Evolutionary conservation across 2,888 invertebrate species (phyloP), one percentile per base, ranked within the genome.

Genomic region (Lamellibrachia satsuma): DNA sequence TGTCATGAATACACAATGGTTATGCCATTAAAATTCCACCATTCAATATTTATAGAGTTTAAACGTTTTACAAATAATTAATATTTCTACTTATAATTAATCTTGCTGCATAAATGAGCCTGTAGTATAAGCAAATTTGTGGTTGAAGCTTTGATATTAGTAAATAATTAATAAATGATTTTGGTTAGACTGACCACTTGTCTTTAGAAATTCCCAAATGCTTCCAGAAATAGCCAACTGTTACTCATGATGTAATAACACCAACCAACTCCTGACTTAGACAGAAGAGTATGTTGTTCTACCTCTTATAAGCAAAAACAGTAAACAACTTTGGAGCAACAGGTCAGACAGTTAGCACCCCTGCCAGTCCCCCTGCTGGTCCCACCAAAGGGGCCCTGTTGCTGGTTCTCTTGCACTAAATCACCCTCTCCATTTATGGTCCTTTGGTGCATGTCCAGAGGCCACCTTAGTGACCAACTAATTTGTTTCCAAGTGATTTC

Each of bases 401-500:
- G 75, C 22, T 75, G 75, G 75, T 75, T 75, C 75, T 15, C 22
- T 22, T 22, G 15, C 75, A 75, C 75, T 75, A 75, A 75, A 75
- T 75, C 75, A 75, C 75, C 75, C 75, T 22, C 75, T 75, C 75
- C 22, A 22, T 75, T 75, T 75, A 75, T 75, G 75, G 75, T n/a
- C 55, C 75, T 75, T 22, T 75, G n/a, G 75, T 75, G 75, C 75
- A 75, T 75, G 75, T 75, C 75, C 75, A 75, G 75, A 22, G 75
- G 55, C 22, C 75, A 75, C 3, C 22, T 11, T 75, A 75, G 75
- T 75, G 75, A 75, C 75, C 75, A 75, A 22, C 75, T 75, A 75
- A 75, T 75, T 75, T 75, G 75, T 75, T 75, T 75, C 75, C 75
- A 75, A 75, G 75, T 75, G 75, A 75, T 75, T 75, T 15, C 22